These are phyloP conservation scores for Phalacrocorax brasilianus DNA, from an alignment of 2,113 vertebrate species.

Conservation along the genomic window DNA sequence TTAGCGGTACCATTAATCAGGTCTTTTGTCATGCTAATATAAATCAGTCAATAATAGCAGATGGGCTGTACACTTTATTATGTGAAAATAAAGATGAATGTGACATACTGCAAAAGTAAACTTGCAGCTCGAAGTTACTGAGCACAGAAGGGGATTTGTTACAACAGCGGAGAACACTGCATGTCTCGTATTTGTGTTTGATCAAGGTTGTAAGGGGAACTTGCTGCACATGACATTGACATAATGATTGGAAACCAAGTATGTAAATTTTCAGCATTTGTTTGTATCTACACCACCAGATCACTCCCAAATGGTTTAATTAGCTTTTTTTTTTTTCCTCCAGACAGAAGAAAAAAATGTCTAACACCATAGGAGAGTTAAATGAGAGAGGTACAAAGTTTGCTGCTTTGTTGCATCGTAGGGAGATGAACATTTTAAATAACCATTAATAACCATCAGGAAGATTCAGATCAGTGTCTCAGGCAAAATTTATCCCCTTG, in stretches of 20 bases:
- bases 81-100: constrained; percentile 58
- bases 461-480: not conserved
- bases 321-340: not conserved
- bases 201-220: not conserved
- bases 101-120: constrained; percentile 31
- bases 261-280: not conserved
- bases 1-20: constrained; percentile 48
- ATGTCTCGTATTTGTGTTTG: not conserved
- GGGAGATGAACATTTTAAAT: not conserved
- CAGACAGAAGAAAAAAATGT: not conserved
- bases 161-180: not conserved
- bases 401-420: not conserved
- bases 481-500: not conserved
- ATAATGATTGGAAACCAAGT: not conserved
- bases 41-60: constrained; percentile 42
- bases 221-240: not conserved
- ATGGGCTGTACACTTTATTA: constrained; percentile 47
- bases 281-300: not conserved
- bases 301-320: constrained; percentile 16
- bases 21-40: constrained; percentile 29
- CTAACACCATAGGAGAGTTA: not conserved
- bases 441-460: fast-evolving
- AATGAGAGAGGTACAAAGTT: not conserved
- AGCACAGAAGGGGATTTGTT: constrained; percentile 23
- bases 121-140: constrained; percentile 29